Conservation (phyloP, 2,113 vertebrate species). For the Crocuta crocuta region DNA sequence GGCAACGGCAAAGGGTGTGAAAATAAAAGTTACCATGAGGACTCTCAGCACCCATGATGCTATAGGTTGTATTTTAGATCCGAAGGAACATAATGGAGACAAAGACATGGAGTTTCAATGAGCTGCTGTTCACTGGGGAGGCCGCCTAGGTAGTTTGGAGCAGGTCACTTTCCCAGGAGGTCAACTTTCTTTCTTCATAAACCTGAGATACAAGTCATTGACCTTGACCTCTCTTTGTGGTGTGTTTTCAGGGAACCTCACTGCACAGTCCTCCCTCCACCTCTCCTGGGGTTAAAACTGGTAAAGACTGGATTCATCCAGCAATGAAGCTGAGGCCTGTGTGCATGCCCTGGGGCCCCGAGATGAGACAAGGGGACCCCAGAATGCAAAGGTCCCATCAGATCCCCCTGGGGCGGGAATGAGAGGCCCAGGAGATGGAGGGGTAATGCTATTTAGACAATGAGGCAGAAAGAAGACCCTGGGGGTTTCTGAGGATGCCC, state of each 20-base stretch:
- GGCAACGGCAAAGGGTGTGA: not conserved
- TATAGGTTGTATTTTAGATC: not conserved
- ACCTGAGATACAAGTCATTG: rapidly evolving
- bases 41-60: rapidly evolving
- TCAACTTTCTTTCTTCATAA: not conserved
- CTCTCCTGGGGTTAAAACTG: not conserved
- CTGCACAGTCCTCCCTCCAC: rapidly evolving
- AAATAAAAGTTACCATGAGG: not conserved
- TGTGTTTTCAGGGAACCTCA: not conserved
- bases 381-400: rapidly evolving
- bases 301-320: not conserved
- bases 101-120: rapidly evolving
- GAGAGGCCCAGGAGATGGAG: not conserved
- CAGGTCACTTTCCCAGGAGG: rapidly evolving
- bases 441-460: not conserved
- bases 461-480: rapidly evolving
- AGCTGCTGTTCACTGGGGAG: rapidly evolving
- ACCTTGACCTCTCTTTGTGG: not conserved
- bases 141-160: rapidly evolving
- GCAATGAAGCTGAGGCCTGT: rapidly evolving
- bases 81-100: not conserved
- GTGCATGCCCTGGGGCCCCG: not conserved
- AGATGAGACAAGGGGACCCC: not conserved
- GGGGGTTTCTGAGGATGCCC: rapidly evolving
- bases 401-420: not conserved